phyloP scores from a whole-genome alignment of 2,888 invertebrate genomes.

The Ormia ochracea region DNA sequence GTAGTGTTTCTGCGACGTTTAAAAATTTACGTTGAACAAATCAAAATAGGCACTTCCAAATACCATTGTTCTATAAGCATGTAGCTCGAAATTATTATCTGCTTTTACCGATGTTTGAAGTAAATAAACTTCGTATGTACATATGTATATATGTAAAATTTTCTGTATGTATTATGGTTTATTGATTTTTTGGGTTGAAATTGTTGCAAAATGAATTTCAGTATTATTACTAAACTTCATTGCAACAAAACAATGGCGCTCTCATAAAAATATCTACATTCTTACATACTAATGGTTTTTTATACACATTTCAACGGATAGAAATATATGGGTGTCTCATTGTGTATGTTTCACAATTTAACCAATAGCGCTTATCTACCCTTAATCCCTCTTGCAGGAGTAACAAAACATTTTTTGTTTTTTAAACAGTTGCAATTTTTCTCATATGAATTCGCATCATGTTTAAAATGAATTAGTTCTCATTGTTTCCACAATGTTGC shows the following conservation, averaged over 20 bases:
- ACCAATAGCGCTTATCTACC: constrained; percentile 14
- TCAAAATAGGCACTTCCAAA: constrained; percentile 35
- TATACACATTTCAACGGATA: background rate
- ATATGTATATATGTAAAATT: background rate
- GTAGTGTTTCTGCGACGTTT: constrained; percentile 23
- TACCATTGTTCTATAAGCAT: background rate
- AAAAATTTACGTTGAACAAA: background rate
- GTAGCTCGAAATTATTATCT: background rate
- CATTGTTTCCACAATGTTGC: background rate
- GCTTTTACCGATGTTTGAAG: background rate
- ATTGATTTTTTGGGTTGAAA: background rate
- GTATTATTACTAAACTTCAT: background rate
- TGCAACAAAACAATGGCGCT: constrained; percentile 36
- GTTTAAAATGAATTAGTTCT: background rate
- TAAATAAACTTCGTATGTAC: background rate
- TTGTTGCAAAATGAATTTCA: constrained; percentile 4
- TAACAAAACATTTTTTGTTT: constrained; percentile 6
- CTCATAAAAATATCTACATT: constrained; percentile 1
- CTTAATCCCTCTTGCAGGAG: constrained; percentile 9
- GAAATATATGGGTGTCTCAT: background rate
- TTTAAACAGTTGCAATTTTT: constrained; percentile 40
- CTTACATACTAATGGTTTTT: background rate
- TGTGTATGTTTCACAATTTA: background rate
- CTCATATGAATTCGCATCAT: constrained; percentile 37
- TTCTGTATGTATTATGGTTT: background rate